phyloP scores from a whole-genome alignment of 2,888 invertebrate genomes.

The Plusia festucae region DNA sequence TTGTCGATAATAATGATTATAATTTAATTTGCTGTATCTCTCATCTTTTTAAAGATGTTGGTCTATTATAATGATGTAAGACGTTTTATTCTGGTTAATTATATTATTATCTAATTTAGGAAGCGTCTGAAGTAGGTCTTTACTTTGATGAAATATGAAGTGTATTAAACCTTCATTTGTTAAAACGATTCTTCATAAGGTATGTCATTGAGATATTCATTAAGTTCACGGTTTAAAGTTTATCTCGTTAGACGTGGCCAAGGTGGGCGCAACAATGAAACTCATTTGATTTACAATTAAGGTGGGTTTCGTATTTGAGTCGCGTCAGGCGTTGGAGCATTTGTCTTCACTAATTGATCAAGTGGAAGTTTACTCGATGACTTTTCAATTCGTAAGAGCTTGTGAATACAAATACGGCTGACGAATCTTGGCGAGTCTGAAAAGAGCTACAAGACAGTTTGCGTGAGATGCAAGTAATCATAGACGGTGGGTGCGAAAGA shows the following conservation, averaged over 20 bases:
- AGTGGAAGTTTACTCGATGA: constrained; percentile 58
- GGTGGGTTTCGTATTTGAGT: constrained; percentile 29
- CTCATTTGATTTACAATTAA: constrained; percentile 45
- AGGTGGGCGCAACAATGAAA: constrained; percentile 42
- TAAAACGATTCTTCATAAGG: constrained; percentile 30
- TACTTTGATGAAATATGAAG: constrained; percentile 13
- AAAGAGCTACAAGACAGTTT: too few relatives aligned
- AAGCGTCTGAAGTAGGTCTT: constrained; percentile 16
- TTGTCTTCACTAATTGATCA: constrained; percentile 54
- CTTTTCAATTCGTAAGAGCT: constrained; percentile 54
- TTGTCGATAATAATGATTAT: constrained; percentile 47
- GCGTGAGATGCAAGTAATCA: too few relatives aligned
- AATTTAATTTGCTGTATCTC: constrained; percentile 40
- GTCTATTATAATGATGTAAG: constrained; percentile 54
- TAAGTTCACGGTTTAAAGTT: constrained; percentile 48
- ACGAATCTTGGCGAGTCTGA: too few relatives aligned
- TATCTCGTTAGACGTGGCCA: constrained; percentile 55
- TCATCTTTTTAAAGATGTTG: constrained; percentile 36
- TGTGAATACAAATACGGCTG: too few relatives aligned
- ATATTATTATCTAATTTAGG: constrained; percentile 43
- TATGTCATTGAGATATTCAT: constrained; percentile 50
- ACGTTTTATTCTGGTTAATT: constrained; percentile 36
- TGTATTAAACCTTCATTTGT: constrained; percentile 25
- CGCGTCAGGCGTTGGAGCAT: constrained; percentile 45
- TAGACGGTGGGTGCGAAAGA: too few relatives aligned